Conservation (phyloP, 2,888 invertebrate species). For the Lamellibrachia satsuma region DNA sequence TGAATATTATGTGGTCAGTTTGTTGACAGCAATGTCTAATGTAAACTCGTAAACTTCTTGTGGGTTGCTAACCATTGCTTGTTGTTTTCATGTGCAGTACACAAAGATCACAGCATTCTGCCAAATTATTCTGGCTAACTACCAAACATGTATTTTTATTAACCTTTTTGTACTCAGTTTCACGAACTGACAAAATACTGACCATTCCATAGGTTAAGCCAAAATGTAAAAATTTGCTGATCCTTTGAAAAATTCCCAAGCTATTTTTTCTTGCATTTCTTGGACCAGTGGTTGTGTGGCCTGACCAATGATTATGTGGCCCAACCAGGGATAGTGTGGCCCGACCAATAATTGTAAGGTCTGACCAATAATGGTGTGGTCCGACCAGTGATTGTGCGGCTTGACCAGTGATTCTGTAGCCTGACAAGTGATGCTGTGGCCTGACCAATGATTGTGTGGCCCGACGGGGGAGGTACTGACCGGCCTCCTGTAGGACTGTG, state of each 20-base stretch:
- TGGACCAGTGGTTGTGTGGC: not conserved
- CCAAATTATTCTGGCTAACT: too few species aligned
- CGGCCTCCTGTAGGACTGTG: conserved; percentile 52
- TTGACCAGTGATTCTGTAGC: conserved; percentile 52
- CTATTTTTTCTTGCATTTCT: not conserved
- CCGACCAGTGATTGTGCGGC: conserved; percentile 47
- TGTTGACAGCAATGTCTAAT: too few species aligned
- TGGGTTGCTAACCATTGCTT: too few species aligned
- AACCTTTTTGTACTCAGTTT: too few species aligned
- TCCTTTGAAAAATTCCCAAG: not conserved
- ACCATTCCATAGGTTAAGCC: not conserved
- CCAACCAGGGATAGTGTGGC: not conserved
- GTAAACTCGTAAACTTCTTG: too few species aligned
- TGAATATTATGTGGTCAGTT: too few species aligned
- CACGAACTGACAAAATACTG: too few species aligned
- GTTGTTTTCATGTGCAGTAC: too few species aligned
- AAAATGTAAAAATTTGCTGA: not conserved
- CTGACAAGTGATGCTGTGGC: not conserved
- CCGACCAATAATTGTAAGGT: too few species aligned
- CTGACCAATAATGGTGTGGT: not conserved
- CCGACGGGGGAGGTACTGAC: conserved; percentile 40
- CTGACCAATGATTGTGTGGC: not conserved
- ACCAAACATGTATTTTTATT: too few species aligned
- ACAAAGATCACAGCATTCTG: too few species aligned
- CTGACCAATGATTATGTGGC: not conserved